Base-by-base conservation (phyloP, 2,797 vertebrate species). In the Garrulus glandarius region DNA sequence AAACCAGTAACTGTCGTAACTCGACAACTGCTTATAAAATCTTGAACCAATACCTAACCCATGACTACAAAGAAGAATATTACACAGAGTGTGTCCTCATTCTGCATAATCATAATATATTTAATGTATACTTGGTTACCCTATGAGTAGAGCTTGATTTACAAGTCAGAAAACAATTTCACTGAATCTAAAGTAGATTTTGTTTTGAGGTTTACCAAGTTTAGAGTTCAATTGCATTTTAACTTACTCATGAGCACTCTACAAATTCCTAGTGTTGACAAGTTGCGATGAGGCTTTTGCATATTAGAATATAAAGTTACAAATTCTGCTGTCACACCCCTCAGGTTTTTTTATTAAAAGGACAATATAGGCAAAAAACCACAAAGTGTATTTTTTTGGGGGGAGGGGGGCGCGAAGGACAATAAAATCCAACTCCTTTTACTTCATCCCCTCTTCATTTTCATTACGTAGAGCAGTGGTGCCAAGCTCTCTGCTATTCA, bases 1-100 rank as follows among this genome's bases (percentile, higher is more conserved):
- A 76, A 91, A 77, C 43, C 47, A 59, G 37, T 50, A 86, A 41
- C 5, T 82, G 55, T 43, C 0, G 0, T 53, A 79, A 91, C 63
- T 70, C 0, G 0, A 70, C 3, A 34, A 36, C 0, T 49, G n/a
- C 4, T 1, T 32, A 27, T 17, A 77, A 90, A 83, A 60, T 30
- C 64, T 57, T 50, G 43, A 84, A 37, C 24, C 49, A 87, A 67
- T 37, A 69, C 23, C 47, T 24, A 56, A 19, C 7, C 26, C 17
- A 3, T 2, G 6, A 80, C 21, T 3, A 82, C 30, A 41, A 47
- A 52, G 47, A 74, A 50, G 3, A 76, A 5, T 36, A 63, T 36
- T 60, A 59, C 29, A 36, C 8, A 57, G 21, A 44, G 15, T 2
- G 30, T 34, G 29, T n/a, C 57, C 34, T 87, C 84, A 67, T 67